Base-by-base conservation (phyloP, 2,797 vertebrate species). In the Falco biarmicus region DNA sequence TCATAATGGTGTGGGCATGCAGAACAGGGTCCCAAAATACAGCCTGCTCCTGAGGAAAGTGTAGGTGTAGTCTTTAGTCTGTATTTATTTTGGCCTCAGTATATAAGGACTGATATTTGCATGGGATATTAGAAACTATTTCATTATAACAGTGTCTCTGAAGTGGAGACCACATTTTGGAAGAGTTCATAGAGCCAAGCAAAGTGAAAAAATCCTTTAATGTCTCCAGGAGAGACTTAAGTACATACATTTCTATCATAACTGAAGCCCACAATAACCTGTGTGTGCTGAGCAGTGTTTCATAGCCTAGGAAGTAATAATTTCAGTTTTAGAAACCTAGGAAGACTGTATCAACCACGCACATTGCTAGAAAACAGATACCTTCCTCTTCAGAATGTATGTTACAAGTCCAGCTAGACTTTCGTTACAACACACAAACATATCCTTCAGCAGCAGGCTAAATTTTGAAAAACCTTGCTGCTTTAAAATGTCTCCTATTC, bases 91-190 rank as follows among this genome's bases (percentile, higher is more conserved):
- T 89, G 64, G 70, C 31, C 39, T 82, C 14, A 9, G 34, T 13
- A 84, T 83, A 90, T 94, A 92, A 91, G 95, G 88, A 56, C 75
- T 96, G 84, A 75, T 95, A 97, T 97, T 98, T 97, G 75, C 60
- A 95, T 87, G 87, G 56, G 53, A 76, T 93, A 94, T 96, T 95
- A 98, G 95, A 96, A 97, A 97, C 90, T 94, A 97, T 81, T 97
- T 96, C 87, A 95, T 91, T 95, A 69, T 80, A 96, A 79, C 70
- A 77, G 76, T 75, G 91, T 92, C 86, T 94, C 92, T 96, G 91
- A 97, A 97, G 76, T 74, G 20, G 56, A 94, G 34, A 91, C 86
- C 87, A 90, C 82, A 84, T 90, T 97, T 86, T 92, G 59, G 89
- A 95, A 96, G 77, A 88, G 32, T 59, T 94, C 80, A 80, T 90